Conservation (phyloP, 2,113 vertebrate genomes). For the Pygoscelis antarcticus region DNA sequence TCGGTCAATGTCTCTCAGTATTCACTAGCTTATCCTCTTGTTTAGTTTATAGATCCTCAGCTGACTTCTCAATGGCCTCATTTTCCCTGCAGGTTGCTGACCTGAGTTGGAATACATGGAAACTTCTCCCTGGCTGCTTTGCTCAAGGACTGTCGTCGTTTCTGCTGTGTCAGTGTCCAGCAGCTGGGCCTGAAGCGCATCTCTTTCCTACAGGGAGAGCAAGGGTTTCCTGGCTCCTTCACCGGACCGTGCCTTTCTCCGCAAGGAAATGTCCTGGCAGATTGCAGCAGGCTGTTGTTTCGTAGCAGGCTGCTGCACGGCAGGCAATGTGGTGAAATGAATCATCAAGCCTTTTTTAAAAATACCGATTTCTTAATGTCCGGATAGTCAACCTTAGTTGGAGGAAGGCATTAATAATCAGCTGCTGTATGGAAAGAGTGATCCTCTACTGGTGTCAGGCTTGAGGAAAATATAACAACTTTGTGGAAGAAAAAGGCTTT, state of each 20-base stretch:
- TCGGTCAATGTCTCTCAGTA: background rate
- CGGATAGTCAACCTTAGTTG: background rate
- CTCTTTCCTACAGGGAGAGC: background rate
- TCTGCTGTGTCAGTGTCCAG: background rate
- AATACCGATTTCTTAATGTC: background rate
- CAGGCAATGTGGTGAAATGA: background rate
- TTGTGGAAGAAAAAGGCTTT: background rate
- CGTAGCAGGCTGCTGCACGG: background rate
- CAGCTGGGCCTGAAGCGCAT: background rate
- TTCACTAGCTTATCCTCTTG: background rate
- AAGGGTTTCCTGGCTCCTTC: background rate
- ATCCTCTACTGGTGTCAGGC: background rate
- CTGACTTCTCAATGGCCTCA: background rate
- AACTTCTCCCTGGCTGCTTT: background rate
- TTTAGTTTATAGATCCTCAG: slow-evolving; percentile 18
- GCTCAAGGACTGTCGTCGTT: background rate
- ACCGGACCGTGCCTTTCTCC: background rate
- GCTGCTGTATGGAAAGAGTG: background rate
- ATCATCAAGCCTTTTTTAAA: background rate
- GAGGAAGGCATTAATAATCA: background rate
- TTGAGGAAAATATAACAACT: background rate
- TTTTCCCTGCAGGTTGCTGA: background rate
- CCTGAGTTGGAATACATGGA: background rate
- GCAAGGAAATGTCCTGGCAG: background rate
- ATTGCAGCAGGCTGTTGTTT: background rate